A percentile compares a stretch with the other conserved stretches of the same genome.
phyloP scores from a whole-genome alignment of 2,797 vertebrate genomes.

The Ptychobarbus kaznakovi region DNA sequence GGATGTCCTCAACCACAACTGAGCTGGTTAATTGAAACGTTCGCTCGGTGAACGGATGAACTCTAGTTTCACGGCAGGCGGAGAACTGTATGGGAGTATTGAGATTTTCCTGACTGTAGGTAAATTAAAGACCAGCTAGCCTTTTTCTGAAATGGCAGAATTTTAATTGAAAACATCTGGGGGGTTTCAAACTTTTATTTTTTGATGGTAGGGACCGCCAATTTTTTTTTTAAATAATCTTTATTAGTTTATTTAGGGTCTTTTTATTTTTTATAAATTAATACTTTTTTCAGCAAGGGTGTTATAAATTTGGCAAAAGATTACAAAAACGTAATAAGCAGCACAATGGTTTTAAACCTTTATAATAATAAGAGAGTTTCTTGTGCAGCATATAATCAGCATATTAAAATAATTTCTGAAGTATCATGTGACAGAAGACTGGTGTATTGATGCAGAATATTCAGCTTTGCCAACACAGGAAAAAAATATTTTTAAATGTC shows the following conservation, averaged over 20 bases:
- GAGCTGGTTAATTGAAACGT: constrained; percentile 59
- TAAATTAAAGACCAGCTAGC: not conserved
- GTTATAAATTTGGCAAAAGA: not conserved
- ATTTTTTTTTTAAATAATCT: not conserved
- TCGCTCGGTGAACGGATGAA: constrained; percentile 15
- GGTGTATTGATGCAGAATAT: not conserved
- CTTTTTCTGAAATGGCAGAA: not conserved
- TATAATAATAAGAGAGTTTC: too few relatives aligned
- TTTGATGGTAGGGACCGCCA: not conserved
- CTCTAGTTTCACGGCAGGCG: not conserved
- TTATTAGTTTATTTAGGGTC: not conserved
- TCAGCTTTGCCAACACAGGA: not conserved
- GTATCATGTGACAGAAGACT: not conserved
- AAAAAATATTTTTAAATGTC: not conserved
- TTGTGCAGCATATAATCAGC: not conserved
- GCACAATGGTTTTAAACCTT: not conserved
- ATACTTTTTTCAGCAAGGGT: not conserved
- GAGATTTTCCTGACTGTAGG: not conserved
- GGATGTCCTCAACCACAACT: constrained; percentile 45
- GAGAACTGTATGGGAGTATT: not conserved
- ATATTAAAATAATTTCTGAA: not conserved
- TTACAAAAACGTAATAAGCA: not conserved
- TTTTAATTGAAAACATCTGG: not conserved
- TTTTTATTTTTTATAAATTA: not conserved
- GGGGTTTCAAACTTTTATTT: not conserved